Evolutionary conservation across 1,140 invertebrate species (phyloP).

Genomic region (Sitodiplosis mosellana): DNA sequence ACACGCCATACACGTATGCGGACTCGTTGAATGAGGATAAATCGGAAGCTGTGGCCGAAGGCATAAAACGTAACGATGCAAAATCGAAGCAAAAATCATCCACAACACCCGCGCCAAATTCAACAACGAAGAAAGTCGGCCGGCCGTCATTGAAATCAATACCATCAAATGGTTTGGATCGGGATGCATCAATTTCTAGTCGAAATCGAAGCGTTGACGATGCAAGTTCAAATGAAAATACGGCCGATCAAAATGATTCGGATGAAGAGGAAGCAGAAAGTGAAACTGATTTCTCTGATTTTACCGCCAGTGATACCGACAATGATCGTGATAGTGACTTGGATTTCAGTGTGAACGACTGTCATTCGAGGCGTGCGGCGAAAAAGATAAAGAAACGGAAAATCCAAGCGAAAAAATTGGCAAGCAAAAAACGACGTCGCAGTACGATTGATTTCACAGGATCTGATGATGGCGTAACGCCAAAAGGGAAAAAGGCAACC

Average conservation of each 20-base stretch:
- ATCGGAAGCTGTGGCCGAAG: too few species aligned
- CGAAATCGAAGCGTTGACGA: constrained; percentile 3
- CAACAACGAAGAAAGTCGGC: not conserved
- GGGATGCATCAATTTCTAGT: constrained; percentile 8
- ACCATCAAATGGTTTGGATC: not conserved
- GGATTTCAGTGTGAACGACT: constrained; percentile 19
- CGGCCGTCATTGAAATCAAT: not conserved
- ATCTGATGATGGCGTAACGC: constrained; percentile 4
- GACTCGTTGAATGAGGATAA: not conserved
- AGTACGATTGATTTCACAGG: not conserved
- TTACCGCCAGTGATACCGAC: constrained; percentile 20
- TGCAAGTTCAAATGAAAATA: constrained; percentile 6
- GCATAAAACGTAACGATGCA: constrained; percentile 1
- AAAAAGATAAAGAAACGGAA: constrained; percentile 1
- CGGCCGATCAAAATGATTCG: constrained; percentile 16
- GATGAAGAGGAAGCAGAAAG: constrained; percentile 16
- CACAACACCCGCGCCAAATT: not conserved
- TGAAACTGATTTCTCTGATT: constrained; percentile 19
- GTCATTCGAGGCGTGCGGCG: constrained; percentile 1
- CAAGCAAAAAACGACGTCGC: not conserved
- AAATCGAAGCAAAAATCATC: not conserved
- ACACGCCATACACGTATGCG: constrained; percentile 33
- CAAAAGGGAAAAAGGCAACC: not conserved
- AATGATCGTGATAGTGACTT: constrained; percentile 24
- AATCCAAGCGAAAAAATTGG: not conserved